Base-by-base conservation (phyloP, 2,888 invertebrate genomes). In the Anagyrus pseudococci region DNA sequence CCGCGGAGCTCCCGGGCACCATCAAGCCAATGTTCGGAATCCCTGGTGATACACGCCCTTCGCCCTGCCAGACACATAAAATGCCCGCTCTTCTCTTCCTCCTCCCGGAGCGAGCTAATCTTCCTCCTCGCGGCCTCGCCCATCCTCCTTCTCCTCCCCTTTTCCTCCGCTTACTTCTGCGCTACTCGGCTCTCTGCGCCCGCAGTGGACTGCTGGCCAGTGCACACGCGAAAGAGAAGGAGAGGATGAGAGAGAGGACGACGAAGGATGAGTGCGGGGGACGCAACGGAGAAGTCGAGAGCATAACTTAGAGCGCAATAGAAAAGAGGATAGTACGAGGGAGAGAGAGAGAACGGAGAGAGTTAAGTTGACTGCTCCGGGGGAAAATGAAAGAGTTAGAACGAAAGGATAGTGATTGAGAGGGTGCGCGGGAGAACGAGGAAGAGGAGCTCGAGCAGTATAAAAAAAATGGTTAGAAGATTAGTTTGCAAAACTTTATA, bases 21-120 rank as follows among this genome's bases (percentile, higher is more conserved):
- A 69, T 67, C 67, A 65, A 65, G 62, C 67, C 71, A 72, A 72
- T 73, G 70, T 71, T 71, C 71, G 58, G 69, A 75, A 75, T 75
- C 73, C 73, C 71, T 64, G 64, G 71, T 73, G 74, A 74, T 73
- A 71, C 72, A 72, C 72, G 71, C 69, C 71, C 68, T 72, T 70
- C 58, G 63, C 67, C 67, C 69, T 72, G 65, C 70, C 71, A 75
- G 72, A 72, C 70, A 70, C 73, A 75, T 74, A 73, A 75, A 73
- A 68, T 67, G 67, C 58, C 57, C 10, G 54, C 61, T 61, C 66
- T 67, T 65, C 64, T 67, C 68, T 69, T 67, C 67, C n/a, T n/a
- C n/a, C 63, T 64, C 62, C 59, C 46, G 22, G 59, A 25, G 19
- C 10, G 54, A 65, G 64, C 66, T 67, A 67, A 67, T 67, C 68